Percentiles rank a stretch among this genome's conserved stretches.
These are phyloP conservation scores for Sporophila hypoxantha DNA, from an alignment of 2,113 vertebrate genomes.

Conservation along the genomic window DNA sequence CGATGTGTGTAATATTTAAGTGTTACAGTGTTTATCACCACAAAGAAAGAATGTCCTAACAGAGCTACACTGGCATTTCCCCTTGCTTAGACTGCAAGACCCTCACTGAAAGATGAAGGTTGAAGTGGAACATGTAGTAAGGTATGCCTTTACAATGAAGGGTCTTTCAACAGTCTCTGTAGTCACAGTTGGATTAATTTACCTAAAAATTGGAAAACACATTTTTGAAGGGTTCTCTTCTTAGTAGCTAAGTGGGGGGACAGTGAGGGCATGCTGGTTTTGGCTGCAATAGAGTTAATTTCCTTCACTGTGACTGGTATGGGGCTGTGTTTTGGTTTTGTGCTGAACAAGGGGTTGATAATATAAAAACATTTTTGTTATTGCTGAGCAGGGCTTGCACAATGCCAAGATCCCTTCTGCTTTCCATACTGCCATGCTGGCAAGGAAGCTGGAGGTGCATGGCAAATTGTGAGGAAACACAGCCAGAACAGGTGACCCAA, in stretches of 20 bases:
- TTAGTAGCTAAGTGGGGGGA: not conserved
- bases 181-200: not conserved
- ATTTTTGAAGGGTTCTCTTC: not conserved
- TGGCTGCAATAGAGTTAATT: not conserved
- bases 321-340: not conserved
- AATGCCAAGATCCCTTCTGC: not conserved
- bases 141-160: not conserved
- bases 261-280: not conserved
- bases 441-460: not conserved
- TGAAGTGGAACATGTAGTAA: not conserved
- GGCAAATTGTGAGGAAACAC: not conserved
- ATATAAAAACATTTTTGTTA: not conserved
- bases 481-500: not conserved
- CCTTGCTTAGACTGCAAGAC: rapidly evolving
- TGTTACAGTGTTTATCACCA: not conserved
- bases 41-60: not conserved
- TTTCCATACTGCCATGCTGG: not conserved
- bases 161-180: not conserved
- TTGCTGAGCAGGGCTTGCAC: not conserved
- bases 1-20: not conserved
- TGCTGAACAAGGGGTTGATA: not conserved
- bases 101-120: not conserved
- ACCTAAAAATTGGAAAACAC: not conserved
- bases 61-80: not conserved
- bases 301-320: not conserved